Percentiles rank a stretch among this genome's conserved stretches.
Conservation (phyloP, 2,888 invertebrate genomes). For the Dasysyrphus tricinctus region DNA sequence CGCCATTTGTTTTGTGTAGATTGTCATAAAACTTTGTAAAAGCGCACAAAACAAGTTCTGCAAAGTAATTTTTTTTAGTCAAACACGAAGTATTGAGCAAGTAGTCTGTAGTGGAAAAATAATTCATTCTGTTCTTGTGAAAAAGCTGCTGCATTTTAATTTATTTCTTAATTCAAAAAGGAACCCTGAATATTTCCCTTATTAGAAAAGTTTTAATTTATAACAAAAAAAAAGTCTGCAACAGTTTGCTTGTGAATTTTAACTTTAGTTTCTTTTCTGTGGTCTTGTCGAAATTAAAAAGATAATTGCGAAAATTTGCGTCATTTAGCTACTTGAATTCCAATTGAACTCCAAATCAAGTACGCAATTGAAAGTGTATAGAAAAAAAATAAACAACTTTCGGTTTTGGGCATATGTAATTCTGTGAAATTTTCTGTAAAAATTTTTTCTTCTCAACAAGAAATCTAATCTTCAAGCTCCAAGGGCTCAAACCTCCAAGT, state of each 20-base stretch:
- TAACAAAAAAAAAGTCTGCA: neutral
- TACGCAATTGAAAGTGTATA: constrained; percentile 35
- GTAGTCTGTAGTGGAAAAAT: neutral
- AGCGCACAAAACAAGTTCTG: constrained; percentile 41
- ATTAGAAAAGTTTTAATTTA: neutral
- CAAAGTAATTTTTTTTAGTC: constrained; percentile 47
- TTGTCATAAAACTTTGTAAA: no score
- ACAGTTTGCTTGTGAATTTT: constrained; percentile 4
- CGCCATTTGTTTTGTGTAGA: constrained; percentile 25
- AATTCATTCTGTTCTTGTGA: constrained; percentile 20
- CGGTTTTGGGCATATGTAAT: neutral
- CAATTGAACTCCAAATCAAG: constrained; percentile 12
- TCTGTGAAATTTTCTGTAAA: constrained; percentile 16
- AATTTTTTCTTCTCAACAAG: neutral
- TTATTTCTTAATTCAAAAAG: neutral
- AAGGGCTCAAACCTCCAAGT: constrained; percentile 8
- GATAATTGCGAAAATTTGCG: constrained; percentile 1
- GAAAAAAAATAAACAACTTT: neutral
- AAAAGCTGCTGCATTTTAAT: neutral
- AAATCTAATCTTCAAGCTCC: constrained; percentile 1
- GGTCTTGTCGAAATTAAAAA: neutral
- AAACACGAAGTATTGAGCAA: constrained; percentile 50
- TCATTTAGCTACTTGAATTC: neutral
- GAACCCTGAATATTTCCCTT: neutral
- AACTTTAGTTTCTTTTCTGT: neutral